Evolutionary conservation across 2,888 invertebrate genomes (phyloP).

Genomic region (Parelbella ahira): DNA sequence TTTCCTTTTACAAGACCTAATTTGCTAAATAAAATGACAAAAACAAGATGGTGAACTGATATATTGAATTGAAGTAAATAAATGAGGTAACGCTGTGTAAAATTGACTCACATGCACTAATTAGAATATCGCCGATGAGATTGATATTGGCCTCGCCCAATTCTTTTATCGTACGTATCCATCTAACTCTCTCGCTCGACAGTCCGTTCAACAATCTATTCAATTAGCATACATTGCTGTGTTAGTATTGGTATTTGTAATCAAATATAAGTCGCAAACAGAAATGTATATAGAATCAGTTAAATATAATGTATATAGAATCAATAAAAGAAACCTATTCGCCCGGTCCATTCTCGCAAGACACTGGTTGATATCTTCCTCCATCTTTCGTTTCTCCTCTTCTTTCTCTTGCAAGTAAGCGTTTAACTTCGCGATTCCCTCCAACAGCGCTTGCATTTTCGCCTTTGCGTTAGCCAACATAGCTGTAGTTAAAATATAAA

Average conservation of each 20-base stretch:
- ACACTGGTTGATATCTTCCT: slow-evolving; percentile 87
- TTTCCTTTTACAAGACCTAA: too few species aligned
- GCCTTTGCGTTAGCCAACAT: slow-evolving; percentile 86
- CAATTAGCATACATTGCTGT: too few species aligned
- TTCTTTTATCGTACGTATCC: slow-evolving; percentile 85
- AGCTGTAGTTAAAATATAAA: too few species aligned
- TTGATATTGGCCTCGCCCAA: slow-evolving; percentile 79
- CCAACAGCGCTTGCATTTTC: slow-evolving; percentile 87
- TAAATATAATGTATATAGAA: too few species aligned
- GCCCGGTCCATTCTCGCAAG: slow-evolving; percentile 89
- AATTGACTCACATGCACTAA: slow-evolving; percentile 77
- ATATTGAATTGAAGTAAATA: too few species aligned
- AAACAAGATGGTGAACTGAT: too few species aligned
- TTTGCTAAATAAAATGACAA: too few species aligned
- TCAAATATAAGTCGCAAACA: too few species aligned
- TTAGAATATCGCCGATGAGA: slow-evolving; percentile 86
- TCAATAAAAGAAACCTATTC: slow-evolving; percentile 78
- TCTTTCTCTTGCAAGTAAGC: slow-evolving; percentile 86
- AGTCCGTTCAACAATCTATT: slow-evolving; percentile 83
- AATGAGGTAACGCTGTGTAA: too few species aligned
- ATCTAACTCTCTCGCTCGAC: slow-evolving; percentile 85
- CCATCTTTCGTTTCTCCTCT: slow-evolving; percentile 84
- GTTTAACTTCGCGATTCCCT: slow-evolving; percentile 88
- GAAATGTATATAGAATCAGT: too few species aligned
- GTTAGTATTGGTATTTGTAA: too few species aligned